A percentile compares a stretch with the other conserved stretches of the same genome.
Conservation (phyloP, 2,888 invertebrate genomes). For the Cremastinae sp. region DNA sequence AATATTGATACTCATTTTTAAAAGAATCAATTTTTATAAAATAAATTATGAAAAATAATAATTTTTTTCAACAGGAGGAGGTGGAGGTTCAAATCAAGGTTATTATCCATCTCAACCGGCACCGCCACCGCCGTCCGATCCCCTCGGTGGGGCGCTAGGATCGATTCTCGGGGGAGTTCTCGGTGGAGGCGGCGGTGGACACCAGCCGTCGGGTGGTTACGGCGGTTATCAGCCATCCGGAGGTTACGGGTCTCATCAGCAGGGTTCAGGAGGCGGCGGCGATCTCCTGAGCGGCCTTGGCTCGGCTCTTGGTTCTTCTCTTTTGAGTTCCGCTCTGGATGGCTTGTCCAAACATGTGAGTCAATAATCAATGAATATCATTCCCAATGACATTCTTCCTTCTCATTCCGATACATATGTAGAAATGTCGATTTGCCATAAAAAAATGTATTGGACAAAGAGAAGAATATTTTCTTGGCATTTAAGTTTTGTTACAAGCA, state of each 20-base stretch:
- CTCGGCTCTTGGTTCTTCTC: conserved; percentile 71
- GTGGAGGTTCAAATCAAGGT: conserved; percentile 55
- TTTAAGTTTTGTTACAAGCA: no score
- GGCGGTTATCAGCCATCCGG: conserved; percentile 70
- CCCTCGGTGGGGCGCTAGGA: conserved; percentile 71
- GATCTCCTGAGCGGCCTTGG: conserved; percentile 74
- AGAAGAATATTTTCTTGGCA: no score
- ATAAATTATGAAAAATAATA: not conserved
- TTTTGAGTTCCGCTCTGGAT: conserved; percentile 75
- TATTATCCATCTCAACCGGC: conserved; percentile 62
- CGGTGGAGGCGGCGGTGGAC: conserved; percentile 71
- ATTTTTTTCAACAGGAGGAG: conserved; percentile 53
- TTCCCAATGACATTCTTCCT: no score
- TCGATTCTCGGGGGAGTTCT: conserved; percentile 75
- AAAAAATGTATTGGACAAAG: no score
- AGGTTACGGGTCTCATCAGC: conserved; percentile 65
- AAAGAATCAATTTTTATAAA: not conserved
- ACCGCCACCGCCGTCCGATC: conserved; percentile 64
- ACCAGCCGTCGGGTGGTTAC: conserved; percentile 71
- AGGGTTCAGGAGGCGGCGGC: conserved; percentile 48
- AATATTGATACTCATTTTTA: conserved; percentile 4
- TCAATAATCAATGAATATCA: conserved; percentile 58
- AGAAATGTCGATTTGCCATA: no score
- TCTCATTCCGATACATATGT: no score
- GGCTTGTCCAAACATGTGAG: conserved; percentile 75